Evolutionary conservation across 2,113 vertebrate species (phyloP).

Genomic region (Sylvia atricapilla): DNA sequence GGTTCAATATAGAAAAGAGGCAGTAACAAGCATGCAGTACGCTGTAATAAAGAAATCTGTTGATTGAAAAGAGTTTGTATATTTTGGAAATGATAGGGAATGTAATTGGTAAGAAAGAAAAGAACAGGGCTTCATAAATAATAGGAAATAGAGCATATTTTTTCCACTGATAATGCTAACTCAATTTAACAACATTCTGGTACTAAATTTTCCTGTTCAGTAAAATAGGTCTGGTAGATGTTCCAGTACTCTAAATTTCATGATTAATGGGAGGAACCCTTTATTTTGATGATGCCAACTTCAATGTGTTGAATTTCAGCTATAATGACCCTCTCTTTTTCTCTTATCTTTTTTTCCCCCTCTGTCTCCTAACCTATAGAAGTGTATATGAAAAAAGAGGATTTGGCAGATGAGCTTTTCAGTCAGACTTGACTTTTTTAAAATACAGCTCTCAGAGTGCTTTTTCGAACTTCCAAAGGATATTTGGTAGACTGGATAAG

Average conservation of each 20-base stretch:
- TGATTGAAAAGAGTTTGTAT: slow-evolving; percentile 99
- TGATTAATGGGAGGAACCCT: slow-evolving; percentile 65
- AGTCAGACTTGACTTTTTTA: neutral
- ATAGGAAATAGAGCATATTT: slow-evolving; percentile 99
- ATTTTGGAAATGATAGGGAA: slow-evolving; percentile 99
- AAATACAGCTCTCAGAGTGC: neutral
- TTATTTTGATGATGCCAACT: slow-evolving; percentile 54
- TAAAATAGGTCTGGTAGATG: slow-evolving; percentile 62
- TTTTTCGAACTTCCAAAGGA: slow-evolving; percentile 9
- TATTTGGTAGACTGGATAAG: neutral
- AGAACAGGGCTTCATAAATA: slow-evolving; percentile 97
- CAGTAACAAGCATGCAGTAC: slow-evolving; percentile 85
- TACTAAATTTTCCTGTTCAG: slow-evolving; percentile 65
- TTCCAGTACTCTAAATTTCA: slow-evolving; percentile 62
- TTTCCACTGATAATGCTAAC: slow-evolving; percentile 85
- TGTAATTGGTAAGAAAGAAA: slow-evolving; percentile 98
- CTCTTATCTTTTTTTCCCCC: neutral
- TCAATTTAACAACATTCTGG: slow-evolving; percentile 76
- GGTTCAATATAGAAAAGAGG: slow-evolving; percentile 83
- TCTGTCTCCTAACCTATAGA: neutral
- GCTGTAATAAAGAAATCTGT: slow-evolving; percentile 96
- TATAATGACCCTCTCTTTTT: slow-evolving; percentile 5
- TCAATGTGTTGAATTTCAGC: slow-evolving; percentile 49
- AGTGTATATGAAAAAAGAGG: neutral
- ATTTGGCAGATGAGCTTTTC: slow-evolving; percentile 29